Evolutionary conservation across 1,140 invertebrate species (phyloP).

Genomic region (Drosophila micromelanica): DNA sequence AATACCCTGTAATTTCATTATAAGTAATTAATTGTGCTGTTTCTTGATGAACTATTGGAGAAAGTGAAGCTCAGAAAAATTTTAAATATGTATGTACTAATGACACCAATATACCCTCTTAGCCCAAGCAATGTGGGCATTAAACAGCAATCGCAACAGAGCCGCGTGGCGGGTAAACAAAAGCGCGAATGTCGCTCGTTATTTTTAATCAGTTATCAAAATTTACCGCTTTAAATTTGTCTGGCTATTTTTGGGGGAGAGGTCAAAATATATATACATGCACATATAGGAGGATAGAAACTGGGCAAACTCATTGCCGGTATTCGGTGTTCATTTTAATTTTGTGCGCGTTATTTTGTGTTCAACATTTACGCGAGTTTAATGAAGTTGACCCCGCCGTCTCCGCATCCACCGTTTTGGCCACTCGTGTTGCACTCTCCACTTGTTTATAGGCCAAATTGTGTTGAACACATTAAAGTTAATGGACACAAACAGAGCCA

Average conservation of each 20-base stretch:
- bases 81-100: no score
- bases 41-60: no score
- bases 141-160: background rate
- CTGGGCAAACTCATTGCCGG: background rate
- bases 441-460: constrained; percentile 37
- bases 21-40: no score
- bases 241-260: constrained; percentile 8
- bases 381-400: constrained; percentile 36
- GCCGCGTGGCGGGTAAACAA: constrained; percentile 59
- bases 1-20: no score
- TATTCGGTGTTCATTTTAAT: constrained; percentile 40
- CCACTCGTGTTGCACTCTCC: constrained; percentile 20
- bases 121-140: background rate
- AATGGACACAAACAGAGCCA: constrained; percentile 26
- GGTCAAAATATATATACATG: background rate
- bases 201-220: constrained; percentile 78
- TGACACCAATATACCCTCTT: constrained; percentile 10
- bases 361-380: constrained; percentile 46
- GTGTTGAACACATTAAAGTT: constrained; percentile 39
- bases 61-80: no score
- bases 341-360: constrained; percentile 31
- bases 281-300: background rate
- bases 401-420: background rate
- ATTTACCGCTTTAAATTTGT: constrained; percentile 72
- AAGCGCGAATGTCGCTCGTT: constrained; percentile 58